These are phyloP conservation scores for Leuctra nigra DNA, from an alignment of 2,888 invertebrate genomes.

Conservation along the genomic window DNA sequence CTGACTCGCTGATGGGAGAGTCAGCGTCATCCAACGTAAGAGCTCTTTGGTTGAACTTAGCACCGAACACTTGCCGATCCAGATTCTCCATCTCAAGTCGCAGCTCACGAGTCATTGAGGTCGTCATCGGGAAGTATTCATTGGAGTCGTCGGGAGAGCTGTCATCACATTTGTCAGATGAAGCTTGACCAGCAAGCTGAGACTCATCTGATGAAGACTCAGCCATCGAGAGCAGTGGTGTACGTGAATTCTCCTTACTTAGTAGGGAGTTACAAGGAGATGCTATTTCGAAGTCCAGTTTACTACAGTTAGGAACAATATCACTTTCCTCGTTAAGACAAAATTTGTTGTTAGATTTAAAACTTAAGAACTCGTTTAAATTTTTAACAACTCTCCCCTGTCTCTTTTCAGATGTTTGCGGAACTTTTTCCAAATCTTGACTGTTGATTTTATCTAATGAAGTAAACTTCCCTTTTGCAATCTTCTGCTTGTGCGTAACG, in stretches of 20 bases:
- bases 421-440: constrained; percentile 38
- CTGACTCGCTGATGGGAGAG: constrained; percentile 28
- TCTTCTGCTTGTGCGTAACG: constrained; percentile 31
- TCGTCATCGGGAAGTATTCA: constrained; percentile 81
- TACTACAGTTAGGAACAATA: not conserved
- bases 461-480: constrained; percentile 45
- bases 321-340: constrained; percentile 30
- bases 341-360: constrained; percentile 60
- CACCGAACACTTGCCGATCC: constrained; percentile 76
- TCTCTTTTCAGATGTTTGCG: constrained; percentile 38
- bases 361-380: constrained; percentile 76
- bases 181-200: not conserved
- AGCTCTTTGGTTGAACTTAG: constrained; percentile 30
- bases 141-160: constrained; percentile 74
- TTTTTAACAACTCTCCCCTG: constrained; percentile 59
- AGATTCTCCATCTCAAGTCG: constrained; percentile 75
- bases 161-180: constrained; percentile 40
- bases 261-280: not conserved
- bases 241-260: not conserved
- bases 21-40: constrained; percentile 27
- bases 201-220: not conserved
- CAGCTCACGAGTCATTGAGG: constrained; percentile 77
- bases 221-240: not conserved
- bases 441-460: constrained; percentile 52
- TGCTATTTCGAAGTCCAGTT: constrained; percentile 8